Evolutionary conservation across 2,113 vertebrate genomes (phyloP).

Genomic region (Puffinus mauretanicus): DNA sequence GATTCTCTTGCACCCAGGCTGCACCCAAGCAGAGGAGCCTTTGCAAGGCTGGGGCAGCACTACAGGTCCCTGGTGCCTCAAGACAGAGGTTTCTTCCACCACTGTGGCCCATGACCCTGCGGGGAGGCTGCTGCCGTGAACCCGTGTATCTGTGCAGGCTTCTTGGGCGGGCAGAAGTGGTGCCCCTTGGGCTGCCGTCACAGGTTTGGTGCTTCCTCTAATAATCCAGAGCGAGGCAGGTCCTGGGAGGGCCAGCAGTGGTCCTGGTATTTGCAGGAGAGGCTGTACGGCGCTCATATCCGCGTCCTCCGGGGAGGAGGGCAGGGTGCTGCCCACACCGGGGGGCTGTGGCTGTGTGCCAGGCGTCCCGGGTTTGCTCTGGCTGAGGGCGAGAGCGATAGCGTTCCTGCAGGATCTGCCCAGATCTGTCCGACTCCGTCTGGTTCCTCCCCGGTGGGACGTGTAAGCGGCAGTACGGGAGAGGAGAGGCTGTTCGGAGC

Average conservation of each 20-base stretch:
- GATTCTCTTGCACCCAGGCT: rapidly evolving
- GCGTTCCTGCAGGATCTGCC: neutral
- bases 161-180: neutral
- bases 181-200: neutral
- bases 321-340: neutral
- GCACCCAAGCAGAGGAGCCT: neutral
- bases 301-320: rapidly evolving
- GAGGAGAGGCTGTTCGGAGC: neutral
- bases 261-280: neutral
- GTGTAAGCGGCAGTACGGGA: neutral
- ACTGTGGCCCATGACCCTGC: rapidly evolving
- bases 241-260: neutral
- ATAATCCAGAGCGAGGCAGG: rapidly evolving
- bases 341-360: neutral
- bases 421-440: rapidly evolving
- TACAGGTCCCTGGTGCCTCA: rapidly evolving
- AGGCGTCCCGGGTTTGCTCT: rapidly evolving
- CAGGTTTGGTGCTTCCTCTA: neutral
- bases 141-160: neutral
- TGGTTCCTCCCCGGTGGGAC: neutral
- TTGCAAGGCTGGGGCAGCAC: neutral
- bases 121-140: neutral
- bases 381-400: neutral
- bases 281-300: neutral
- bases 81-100: neutral